Base-by-base conservation (phyloP, 2,888 invertebrate species). In the Hirtodrosophila cameraria region DNA sequence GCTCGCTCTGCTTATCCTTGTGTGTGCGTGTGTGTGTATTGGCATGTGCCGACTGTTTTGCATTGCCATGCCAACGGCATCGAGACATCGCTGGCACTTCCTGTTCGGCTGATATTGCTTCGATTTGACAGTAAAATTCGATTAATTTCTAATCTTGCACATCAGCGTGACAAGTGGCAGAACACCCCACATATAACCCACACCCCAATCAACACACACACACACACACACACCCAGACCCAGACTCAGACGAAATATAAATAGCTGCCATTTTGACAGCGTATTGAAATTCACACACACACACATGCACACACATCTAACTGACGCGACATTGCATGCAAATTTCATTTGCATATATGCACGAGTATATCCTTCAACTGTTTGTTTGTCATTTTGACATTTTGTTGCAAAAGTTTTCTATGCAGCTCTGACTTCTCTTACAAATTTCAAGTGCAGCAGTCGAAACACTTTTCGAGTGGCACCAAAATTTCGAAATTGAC, bases 61-160 rank as follows among this genome's bases (percentile, higher is more conserved):
- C 79, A 84, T 82, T 76, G 71, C 82, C 75, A 84, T 82, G 82
- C 74, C 71, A 82, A 84, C 66, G 68, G 62, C 66, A 54, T 45
- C 55, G 68, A 41, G 30, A 30, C 59, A 48, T 46, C 58, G 61
- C 53, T 71, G 52, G 55, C 62, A 70, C 70, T 70, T 74, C 84
- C 67, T 65, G 58, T 60, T 63, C 41, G 50, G 64, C 59, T 55
- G 61, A 59, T 50, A 62, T 68, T 74, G 78, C 66, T 74, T 74
- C 76, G 85, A 76, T 81, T 84, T 75, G 82, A 82, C 82, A 82
- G 82, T 70, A 70, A 82, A 82, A 82, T 82, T 82, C 82, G 82
- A 82, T 85, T 82, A 85, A 82, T 84, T 82, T 76, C 85, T 82
- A 82, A 82, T 82, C 82, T n/a, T 76, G 79, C 66, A 75, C 68